Base-by-base conservation (phyloP, 1,140 invertebrate genomes). In the Plutomurus gul region DNA sequence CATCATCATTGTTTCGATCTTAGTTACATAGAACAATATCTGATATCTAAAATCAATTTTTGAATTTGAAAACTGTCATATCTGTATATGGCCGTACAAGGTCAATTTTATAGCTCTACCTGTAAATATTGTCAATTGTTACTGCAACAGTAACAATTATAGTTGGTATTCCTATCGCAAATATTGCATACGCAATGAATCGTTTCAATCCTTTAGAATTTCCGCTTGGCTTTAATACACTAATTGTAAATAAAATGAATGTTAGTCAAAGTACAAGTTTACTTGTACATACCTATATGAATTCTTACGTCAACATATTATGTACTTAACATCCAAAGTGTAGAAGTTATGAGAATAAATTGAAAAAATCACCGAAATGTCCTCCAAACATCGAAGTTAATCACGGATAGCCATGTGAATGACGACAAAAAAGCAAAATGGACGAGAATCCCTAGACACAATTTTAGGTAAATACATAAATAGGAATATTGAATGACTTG, bases 191-290 rank as follows among this genome's bases (percentile, higher is more conserved):
- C 33, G 22, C 27, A 3, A 79, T 5, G 27, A 80, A 80, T 46
- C 76, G 43, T 6, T 74, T 72, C 76, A 71, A 13, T 76, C 25
- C 47, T 40, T n/a, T 22, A 0, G n/a, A 76, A 80, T 47, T 75
- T 46, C 37, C 72, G 40, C 7, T 16, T 83, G 33, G 71, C 70
- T 75, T 49, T 20, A 72, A 18, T 13, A 37, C 20, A 20, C 70
- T 72, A 20, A 82, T 39, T 20, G 86, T 82, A 43, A 82, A 84
- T 20, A 74, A 81, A 0, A 85, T 77, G 18, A n/a, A n/a, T n/a
- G n/a, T n/a, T n/a, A n/a, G n/a, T n/a, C n/a, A n/a, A n/a, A n/a
- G n/a, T n/a, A n/a, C n/a, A n/a, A n/a, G n/a, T n/a, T n/a, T n/a
- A n/a, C n/a, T n/a, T n/a, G n/a, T n/a, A n/a, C n/a, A n/a, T n/a